Conservation (phyloP, 1,140 invertebrate genomes). For the Ceratitis capitata region DNA sequence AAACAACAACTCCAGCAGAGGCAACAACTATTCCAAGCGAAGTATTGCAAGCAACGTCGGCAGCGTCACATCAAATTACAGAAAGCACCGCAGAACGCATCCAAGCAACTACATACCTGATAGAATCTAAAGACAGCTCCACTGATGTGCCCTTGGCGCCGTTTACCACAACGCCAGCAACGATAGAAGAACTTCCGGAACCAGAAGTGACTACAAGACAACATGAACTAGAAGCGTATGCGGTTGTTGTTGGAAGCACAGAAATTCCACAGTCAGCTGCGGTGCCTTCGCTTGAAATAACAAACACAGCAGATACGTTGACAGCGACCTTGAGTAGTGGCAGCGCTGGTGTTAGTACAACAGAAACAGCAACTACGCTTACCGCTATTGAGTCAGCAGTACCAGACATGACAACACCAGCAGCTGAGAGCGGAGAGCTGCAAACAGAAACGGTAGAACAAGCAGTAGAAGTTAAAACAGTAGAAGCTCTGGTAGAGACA, state of each 20-base stretch:
- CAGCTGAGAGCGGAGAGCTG: too few relatives aligned
- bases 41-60: too few relatives aligned
- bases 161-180: background rate
- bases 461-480: background rate
- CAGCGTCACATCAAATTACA: too few relatives aligned
- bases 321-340: background rate
- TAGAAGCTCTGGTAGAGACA: background rate
- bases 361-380: background rate
- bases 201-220: background rate
- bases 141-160: background rate
- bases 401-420: background rate
- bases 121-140: background rate
- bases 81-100: background rate
- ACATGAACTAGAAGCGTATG: background rate
- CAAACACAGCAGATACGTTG: background rate
- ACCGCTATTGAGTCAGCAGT: background rate
- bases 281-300: background rate
- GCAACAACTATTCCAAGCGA: background rate
- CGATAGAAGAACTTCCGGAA: background rate
- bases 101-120: too few relatives aligned
- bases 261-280: background rate
- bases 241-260: background rate
- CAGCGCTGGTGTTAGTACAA: too few relatives aligned
- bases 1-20: background rate
- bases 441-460: background rate